Conservation (phyloP, 2,888 invertebrate genomes). For the Oxyteleia sp. region DNA sequence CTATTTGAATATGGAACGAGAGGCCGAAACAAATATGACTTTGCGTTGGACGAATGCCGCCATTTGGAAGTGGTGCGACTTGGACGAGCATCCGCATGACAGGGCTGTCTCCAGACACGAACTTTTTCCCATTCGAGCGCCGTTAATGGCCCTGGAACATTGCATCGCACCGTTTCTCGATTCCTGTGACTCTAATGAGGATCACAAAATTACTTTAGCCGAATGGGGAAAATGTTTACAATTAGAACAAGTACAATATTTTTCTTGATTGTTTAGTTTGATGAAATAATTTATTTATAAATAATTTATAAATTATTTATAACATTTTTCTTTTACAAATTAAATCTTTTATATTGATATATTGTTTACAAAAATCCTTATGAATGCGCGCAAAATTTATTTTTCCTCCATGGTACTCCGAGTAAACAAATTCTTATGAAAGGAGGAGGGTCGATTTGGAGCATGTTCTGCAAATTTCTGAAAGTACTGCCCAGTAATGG, state of each 20-base stretch:
- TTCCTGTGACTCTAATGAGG: conserved; percentile 95
- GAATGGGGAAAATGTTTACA: conserved; percentile 98
- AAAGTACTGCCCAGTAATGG: too few relatives aligned
- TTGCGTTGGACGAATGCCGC: conserved; percentile 97
- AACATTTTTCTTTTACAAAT: too few relatives aligned
- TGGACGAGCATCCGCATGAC: conserved; percentile 97
- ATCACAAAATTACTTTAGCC: conserved; percentile 95
- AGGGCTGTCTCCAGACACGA: conserved; percentile 96
- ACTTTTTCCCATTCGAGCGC: conserved; percentile 98
- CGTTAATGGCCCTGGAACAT: conserved; percentile 98
- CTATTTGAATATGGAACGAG: conserved; percentile 95
- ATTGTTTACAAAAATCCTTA: too few relatives aligned
- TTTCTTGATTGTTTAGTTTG: too few relatives aligned
- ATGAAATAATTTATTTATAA: too few relatives aligned
- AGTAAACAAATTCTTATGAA: too few relatives aligned
- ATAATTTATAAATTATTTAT: too few relatives aligned
- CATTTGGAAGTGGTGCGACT: conserved; percentile 99
- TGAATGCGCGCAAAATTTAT: too few relatives aligned
- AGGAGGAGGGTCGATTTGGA: too few relatives aligned
- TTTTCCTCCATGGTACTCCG: too few relatives aligned
- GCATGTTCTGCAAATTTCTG: too few relatives aligned
- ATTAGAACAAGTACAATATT: conserved; percentile 91
- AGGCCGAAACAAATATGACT: conserved; percentile 95
- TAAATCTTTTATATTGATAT: too few relatives aligned
- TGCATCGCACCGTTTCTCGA: conserved; percentile 99